Base-by-base conservation (phyloP, 1,140 invertebrate species). In the Asobara japonica region DNA sequence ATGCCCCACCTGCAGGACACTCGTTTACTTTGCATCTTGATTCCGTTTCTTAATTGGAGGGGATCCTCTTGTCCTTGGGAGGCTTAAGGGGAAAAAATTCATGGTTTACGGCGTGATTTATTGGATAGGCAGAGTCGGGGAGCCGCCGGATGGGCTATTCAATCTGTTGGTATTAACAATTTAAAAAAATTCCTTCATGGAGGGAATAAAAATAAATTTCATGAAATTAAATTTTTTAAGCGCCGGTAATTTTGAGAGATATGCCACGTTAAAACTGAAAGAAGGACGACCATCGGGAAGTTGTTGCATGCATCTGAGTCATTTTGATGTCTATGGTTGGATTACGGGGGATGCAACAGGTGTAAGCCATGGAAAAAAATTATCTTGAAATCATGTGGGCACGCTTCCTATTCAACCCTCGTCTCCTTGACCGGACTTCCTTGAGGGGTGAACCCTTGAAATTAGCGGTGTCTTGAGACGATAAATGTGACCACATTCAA, bases 391-490 rank as follows among this genome's bases (percentile, higher is more conserved):
- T 36, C 31, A 10, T 41, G 31, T 41, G 38, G 29, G 30, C 61
- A 64, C 29, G 18, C 31, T 38, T 38, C 16, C 31, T 41, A 56
- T 36, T 65, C 38, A 36, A 65, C 64, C 64, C 64, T 65, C 69
- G 67, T 45, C 66, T 67, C 45, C 51, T 67, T 72, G 67, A 61
- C 33, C 27, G 70, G 33, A 51, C 38, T 65, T 70, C 71, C 72
- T 74, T 13, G 36, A 22, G 25, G 72, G 61, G 69, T 78, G 75
- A 78, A 74, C 20, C 5, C 64, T 72, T 36, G 76, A 74, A 78
- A 78, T 79, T 78, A 79, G 74, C 62, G 75, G 76, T 73, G 65
- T 78, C 76, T 75, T 76, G 73, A 61, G 18, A 31, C 38, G 48
- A 18, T 41, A 41, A 71, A 41, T 56, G 69, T 77, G 74, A 77